Evolutionary conservation across 2,888 invertebrate genomes (phyloP).

Genomic region (Phengaris alcon): DNA sequence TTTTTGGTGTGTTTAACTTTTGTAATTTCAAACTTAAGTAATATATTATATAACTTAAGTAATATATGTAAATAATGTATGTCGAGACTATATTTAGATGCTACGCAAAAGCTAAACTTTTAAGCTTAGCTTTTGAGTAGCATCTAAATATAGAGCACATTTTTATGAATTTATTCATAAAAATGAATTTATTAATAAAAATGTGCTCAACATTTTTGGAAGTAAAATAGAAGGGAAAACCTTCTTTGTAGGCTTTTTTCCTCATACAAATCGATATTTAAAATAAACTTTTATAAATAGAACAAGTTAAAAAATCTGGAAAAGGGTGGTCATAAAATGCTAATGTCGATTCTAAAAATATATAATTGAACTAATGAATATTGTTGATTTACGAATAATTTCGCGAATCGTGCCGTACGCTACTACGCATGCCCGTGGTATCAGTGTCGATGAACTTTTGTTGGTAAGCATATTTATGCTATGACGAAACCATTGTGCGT

Average conservation of each 20-base stretch:
- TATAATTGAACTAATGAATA: background rate
- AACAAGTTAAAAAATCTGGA: background rate
- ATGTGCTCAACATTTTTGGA: background rate
- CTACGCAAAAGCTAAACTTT: background rate
- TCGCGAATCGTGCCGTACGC: background rate
- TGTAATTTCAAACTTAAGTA: too few species aligned
- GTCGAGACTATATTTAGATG: too few species aligned
- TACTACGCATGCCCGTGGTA: conserved; percentile 23
- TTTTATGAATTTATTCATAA: too few species aligned
- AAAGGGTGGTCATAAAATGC: background rate
- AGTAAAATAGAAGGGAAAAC: too few species aligned
- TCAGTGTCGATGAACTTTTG: conserved; percentile 23
- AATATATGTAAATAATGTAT: too few species aligned
- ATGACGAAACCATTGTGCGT: background rate
- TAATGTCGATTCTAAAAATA: background rate
- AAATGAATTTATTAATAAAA: background rate
- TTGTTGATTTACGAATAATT: conserved; percentile 1
- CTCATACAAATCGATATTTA: background rate
- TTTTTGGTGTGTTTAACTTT: too few species aligned
- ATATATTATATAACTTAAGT: too few species aligned
- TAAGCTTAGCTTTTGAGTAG: too few species aligned
- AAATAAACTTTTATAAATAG: background rate
- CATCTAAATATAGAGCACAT: too few species aligned
- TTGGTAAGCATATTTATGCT: conserved; percentile 11
- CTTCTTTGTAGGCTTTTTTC: too few species aligned